Evolutionary conservation across 1,140 invertebrate species (phyloP), one percentile per base, ranked within the genome.

Genomic region (Lucilia sericata): DNA sequence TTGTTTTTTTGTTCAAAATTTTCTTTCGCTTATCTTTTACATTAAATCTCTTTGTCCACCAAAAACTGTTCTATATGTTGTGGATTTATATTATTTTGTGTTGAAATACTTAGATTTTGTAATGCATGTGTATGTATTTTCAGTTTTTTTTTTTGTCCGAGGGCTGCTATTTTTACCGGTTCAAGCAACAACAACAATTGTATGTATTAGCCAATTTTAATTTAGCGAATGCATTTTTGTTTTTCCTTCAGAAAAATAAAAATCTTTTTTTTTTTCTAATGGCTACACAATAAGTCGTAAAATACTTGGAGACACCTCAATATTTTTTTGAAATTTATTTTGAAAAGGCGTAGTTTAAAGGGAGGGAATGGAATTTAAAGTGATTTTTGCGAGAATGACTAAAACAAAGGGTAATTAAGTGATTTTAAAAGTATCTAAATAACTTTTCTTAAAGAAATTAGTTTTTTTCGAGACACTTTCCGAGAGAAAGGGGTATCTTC

Each of bases 81-180:
- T 30, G 36, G 42, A 82, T 82, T 82, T 49, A 60, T 82, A 51
- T 25, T 83, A 55, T 70, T 70, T 80, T 47, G 76, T 80, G 76
- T 80, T 80, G 76, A 80, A 80, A 80, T 80, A 80, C 47, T 30
- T 30, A 30, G 25, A 80, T 80, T 80, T 80, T 80, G 76, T 80
- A 80, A 80, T 80, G 76, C 76, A 80, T 80, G 76, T 19, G 76
- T 80, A 21, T 19, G 76, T 80, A 21, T 80, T 51, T 80, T 49
- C 17, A 49, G 42, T 49, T 25, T 34, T 80, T 55, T 83, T 74
- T 85, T 83, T 90, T 90, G 88, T 90, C 88, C 89, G 89, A 90
- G 89, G 89, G 89, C 88, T 90, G 89, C 88, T 90, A 90, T 90
- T 90, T 90, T 85, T 88, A 88, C 86, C 87, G 85, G 83, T 85